phyloP scores from a whole-genome alignment of 1,140 invertebrate species.

The Heliconius nattereri region DNA sequence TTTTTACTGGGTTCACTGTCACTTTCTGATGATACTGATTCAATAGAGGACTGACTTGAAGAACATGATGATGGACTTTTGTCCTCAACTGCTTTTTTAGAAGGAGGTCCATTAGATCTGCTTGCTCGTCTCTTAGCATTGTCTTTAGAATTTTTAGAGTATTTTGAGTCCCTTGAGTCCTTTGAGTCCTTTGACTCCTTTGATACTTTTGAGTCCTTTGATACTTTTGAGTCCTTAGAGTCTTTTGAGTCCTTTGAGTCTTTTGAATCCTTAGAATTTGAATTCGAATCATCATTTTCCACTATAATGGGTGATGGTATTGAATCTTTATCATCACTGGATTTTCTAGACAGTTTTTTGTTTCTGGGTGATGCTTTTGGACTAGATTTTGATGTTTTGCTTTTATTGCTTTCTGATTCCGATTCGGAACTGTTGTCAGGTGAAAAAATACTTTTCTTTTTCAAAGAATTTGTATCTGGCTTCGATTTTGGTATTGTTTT shows the following conservation, averaged over 20 bases:
- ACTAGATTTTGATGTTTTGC: slow-evolving; percentile 53
- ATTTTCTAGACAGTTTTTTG: slow-evolving; percentile 61
- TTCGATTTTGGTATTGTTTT: slow-evolving; percentile 73
- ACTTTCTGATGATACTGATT: slow-evolving; percentile 71
- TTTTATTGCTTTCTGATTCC: slow-evolving; percentile 79
- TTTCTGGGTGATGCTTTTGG: slow-evolving; percentile 63
- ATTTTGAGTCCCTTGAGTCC: neutral
- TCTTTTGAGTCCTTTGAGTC: slow-evolving; percentile 15
- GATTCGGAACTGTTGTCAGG: slow-evolving; percentile 91
- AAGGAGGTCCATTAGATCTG: slow-evolving; percentile 63
- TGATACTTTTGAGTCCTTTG: neutral
- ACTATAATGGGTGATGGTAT: slow-evolving; percentile 48
- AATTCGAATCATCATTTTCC: slow-evolving; percentile 76
- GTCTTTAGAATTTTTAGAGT: slow-evolving; percentile 55
- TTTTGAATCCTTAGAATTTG: slow-evolving; percentile 27
- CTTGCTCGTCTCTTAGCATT: slow-evolving; percentile 67
- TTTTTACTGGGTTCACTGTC: slow-evolving; percentile 70
- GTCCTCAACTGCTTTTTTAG: slow-evolving; percentile 65
- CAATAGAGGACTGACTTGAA: slow-evolving; percentile 72
- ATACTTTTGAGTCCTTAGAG: neutral
- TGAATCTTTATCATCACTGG: slow-evolving; percentile 65
- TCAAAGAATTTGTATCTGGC: slow-evolving; percentile 79
- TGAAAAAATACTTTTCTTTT: slow-evolving; percentile 91
- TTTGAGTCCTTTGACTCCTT: neutral
- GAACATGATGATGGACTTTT: slow-evolving; percentile 75